phyloP scores from a whole-genome alignment of 30 jellyfish, hydroid and myxozoan species.

The Mastigias papua region DNA sequence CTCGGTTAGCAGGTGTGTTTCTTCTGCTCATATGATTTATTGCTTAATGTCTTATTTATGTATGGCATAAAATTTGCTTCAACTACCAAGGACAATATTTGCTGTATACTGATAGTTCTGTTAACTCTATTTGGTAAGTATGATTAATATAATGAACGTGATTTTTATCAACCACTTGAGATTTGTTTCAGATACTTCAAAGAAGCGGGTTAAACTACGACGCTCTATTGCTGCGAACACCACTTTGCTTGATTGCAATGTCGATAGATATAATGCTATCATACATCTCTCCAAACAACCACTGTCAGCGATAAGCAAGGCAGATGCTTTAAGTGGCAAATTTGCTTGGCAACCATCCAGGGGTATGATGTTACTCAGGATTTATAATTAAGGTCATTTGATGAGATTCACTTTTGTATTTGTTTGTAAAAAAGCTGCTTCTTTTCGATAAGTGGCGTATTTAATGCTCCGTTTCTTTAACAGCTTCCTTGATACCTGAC shows the following conservation, averaged over 20 bases:
- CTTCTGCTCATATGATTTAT: background rate
- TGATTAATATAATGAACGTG: background rate
- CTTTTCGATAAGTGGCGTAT: background rate
- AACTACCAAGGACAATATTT: background rate
- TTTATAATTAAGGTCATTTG: background rate
- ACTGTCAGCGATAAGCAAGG: constrained; percentile 4
- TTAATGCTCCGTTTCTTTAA: background rate
- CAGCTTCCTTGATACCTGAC: constrained; percentile 7
- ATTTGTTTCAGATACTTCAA: constrained; percentile 3
- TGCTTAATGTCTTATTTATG: background rate
- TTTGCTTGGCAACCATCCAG: background rate
- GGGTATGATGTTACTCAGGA: background rate
- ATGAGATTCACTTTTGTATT: background rate
- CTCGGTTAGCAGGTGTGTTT: constrained; percentile 16
- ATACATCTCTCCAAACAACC: background rate
- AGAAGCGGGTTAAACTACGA: background rate
- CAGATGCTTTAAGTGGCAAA: background rate
- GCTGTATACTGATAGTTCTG: background rate
- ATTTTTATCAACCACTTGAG: background rate
- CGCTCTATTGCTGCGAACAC: background rate
- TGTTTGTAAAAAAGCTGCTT: background rate
- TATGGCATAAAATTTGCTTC: background rate
- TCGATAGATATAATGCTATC: background rate
- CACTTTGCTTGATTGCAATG: background rate
- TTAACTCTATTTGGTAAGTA: background rate